These are phyloP conservation scores for Anthrax anthrax DNA, from an alignment of 2,888 invertebrate genomes.

Conservation along the genomic window DNA sequence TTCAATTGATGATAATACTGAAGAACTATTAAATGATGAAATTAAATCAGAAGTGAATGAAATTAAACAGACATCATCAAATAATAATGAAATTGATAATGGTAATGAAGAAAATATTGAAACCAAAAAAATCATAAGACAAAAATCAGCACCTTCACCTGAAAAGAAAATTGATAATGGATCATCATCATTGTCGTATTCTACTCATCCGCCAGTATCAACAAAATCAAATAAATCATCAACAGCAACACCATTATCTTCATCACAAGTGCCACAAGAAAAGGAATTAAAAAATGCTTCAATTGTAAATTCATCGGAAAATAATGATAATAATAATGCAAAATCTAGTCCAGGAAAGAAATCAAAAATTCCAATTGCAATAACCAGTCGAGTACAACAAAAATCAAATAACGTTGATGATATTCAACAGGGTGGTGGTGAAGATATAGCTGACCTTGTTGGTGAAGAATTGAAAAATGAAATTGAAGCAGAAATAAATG, in stretches of 20 bases:
- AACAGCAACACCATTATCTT: slow-evolving; percentile 14
- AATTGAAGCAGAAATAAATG: slow-evolving; percentile 29
- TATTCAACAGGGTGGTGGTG: slow-evolving; percentile 33
- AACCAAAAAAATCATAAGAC: slow-evolving; percentile 19
- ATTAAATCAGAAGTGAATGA: slow-evolving; percentile 23
- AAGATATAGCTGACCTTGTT: slow-evolving; percentile 30
- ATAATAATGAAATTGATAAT: slow-evolving; percentile 14
- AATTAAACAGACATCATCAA: slow-evolving; percentile 24
- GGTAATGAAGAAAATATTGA: slow-evolving; percentile 1
- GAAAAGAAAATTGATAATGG: slow-evolving; percentile 11
- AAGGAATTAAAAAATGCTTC: slow-evolving; percentile 19
- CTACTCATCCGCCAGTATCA: slow-evolving; percentile 31
- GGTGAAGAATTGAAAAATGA: slow-evolving; percentile 29
- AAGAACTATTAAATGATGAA: slow-evolving; percentile 30
- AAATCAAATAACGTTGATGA: slow-evolving; percentile 22
- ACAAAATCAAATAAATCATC: slow-evolving; percentile 29
- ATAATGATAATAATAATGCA: slow-evolving; percentile 8
- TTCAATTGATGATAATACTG: slow-evolving; percentile 27
- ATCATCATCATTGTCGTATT: slow-evolving; percentile 19
- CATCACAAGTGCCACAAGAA: slow-evolving; percentile 9
- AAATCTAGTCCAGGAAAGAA: slow-evolving; percentile 32
- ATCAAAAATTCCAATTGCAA: slow-evolving; percentile 32
- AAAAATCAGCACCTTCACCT: slow-evolving; percentile 28
- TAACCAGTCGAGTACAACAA: slow-evolving; percentile 19
- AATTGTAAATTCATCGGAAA: background rate